phyloP scores from a whole-genome alignment of 2,888 invertebrate species.

The Gryllus longicercus region DNA sequence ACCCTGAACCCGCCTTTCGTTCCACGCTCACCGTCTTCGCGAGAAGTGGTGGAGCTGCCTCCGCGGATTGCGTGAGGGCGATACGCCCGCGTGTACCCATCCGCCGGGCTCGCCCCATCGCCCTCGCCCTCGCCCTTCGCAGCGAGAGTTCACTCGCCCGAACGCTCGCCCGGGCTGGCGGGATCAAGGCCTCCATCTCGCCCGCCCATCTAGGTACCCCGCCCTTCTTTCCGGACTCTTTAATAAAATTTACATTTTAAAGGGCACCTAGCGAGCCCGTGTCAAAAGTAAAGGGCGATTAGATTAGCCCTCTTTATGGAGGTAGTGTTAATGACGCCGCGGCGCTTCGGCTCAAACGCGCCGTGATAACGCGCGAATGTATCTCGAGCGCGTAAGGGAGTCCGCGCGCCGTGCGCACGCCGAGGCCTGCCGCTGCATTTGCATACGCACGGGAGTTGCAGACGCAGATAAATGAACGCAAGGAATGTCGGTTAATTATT shows the following conservation, averaged over 20 bases:
- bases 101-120: too few relatives aligned
- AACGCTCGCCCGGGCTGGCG: too few relatives aligned
- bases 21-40: too few relatives aligned
- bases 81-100: too few relatives aligned
- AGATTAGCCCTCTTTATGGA: constrained; percentile 17
- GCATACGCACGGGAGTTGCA: neutral
- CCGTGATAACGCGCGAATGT: too few relatives aligned
- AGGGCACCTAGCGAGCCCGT: constrained; percentile 17
- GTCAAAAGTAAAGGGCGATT: constrained; percentile 17
- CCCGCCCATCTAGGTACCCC: neutral
- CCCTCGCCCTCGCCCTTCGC: too few relatives aligned
- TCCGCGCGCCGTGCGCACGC: neutral
- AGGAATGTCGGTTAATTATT: neutral
- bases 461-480: neutral
- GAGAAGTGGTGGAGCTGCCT: too few relatives aligned
- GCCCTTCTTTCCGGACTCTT: constrained; percentile 6
- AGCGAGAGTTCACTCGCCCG: too few relatives aligned
- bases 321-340: constrained; percentile 4
- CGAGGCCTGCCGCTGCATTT: neutral
- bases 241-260: constrained; percentile 17
- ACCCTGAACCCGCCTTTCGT: too few relatives aligned
- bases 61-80: neutral
- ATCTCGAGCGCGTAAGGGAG: neutral
- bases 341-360: neutral
- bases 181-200: too few relatives aligned